Evolutionary conservation across 1,140 invertebrate genomes (phyloP).

Genomic region (Gonioctena quinquepunctata): DNA sequence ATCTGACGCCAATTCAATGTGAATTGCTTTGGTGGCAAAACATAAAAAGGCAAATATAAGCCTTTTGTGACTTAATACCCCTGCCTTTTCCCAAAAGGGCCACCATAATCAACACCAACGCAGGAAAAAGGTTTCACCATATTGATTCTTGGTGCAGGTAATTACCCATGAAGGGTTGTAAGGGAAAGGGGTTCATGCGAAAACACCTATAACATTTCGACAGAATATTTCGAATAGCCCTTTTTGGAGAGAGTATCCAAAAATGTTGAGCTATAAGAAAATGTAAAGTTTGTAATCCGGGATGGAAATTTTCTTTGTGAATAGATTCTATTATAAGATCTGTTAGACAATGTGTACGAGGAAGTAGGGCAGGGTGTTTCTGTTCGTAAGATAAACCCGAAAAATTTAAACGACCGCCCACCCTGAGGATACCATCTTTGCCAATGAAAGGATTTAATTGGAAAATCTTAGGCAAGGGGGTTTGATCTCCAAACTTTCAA

Average conservation of each 20-base stretch:
- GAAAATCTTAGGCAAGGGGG: not conserved
- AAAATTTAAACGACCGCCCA: not conserved
- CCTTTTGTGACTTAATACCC: not conserved
- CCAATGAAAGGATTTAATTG: constrained; percentile 3
- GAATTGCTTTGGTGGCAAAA: too few relatives aligned
- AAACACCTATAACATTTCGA: not conserved
- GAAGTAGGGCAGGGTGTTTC: constrained; percentile 16
- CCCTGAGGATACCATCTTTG: not conserved
- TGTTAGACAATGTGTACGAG: not conserved
- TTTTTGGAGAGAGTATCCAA: constrained; percentile 14
- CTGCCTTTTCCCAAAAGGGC: not conserved
- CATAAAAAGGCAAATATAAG: not conserved
- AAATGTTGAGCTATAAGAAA: constrained; percentile 6
- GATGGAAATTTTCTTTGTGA: constrained; percentile 10
- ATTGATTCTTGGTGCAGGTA: too few relatives aligned
- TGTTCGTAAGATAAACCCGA: not conserved
- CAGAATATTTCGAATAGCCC: too few relatives aligned
- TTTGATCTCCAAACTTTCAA: not conserved
- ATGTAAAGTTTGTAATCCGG: constrained; percentile 5
- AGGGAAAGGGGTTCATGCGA: not conserved
- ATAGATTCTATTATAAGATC: constrained; percentile 5
- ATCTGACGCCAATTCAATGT: not conserved
- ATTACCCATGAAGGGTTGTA: constrained; percentile 9
- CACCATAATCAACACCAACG: too few relatives aligned
- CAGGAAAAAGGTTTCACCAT: too few relatives aligned